Base-by-base conservation (phyloP, 92 coral and sea anemone genomes). In the Palythoa grandis region DNA sequence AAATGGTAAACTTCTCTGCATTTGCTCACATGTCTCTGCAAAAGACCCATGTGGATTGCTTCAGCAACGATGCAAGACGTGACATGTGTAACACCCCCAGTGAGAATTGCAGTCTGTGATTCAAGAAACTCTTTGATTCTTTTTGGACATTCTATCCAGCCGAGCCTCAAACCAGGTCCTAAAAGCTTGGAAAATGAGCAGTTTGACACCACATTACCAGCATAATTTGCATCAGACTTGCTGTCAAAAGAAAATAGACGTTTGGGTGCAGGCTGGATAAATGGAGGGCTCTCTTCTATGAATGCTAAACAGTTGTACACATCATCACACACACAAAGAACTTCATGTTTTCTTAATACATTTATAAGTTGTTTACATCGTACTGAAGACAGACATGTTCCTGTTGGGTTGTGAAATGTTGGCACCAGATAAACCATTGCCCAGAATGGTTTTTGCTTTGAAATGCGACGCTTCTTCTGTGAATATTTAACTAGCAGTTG, bases 111-210 rank as follows among this genome's bases (percentile, higher is more conserved):
- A 52, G 89, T 85, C 48, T 90, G 76, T 20, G 60, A 43, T 10
- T 5, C 16, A 19, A 92, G 79, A 83, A 90, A 87, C 54, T 68
- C 69, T 0, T 85, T 57, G 20, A 92, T 82, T 80, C 68, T 83
- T 54, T 86, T 87, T 20, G 98, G 98, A 7, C 78, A 92, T 69
- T 96, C 98, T 25, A 96, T 84, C 98, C 98, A 96, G 3, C 98
- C 98, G 39, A 96, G 85, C 48, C 98, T 89, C 78, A 96, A 75
- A 14, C 98, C 98, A 61, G 98, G 98, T 10, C 91, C 95, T 77
- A 96, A 72, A 40, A 92, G 72, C 90, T 94, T 96, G 52, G 96
- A 92, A 58, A 96, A 96, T 37, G 96, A 76, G 24, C 93, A 90
- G 86, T 92, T 96, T 47, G 98, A 96, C 50, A 96, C 88, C 38